Base-by-base conservation (phyloP, 2,797 vertebrate genomes). In the Valencia hispanica region DNA sequence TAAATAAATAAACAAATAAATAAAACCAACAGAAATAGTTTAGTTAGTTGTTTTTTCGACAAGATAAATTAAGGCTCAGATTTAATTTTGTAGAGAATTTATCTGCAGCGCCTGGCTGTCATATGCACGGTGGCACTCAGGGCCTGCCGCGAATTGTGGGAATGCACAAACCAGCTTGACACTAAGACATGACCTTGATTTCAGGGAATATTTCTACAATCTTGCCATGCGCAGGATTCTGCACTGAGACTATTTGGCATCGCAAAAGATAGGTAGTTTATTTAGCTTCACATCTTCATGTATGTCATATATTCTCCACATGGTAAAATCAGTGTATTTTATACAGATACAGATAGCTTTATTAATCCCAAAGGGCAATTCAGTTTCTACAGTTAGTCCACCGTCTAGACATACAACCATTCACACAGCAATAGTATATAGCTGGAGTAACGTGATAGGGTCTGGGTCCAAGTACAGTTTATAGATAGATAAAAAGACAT, bases 251-350 rank as follows among this genome's bases (percentile, higher is more conserved):
- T 73, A 57, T 80, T 50, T 72, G 76, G 78, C 82, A 85, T 79
- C 70, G 70, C 73, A 75, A 72, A 81, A 68, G 51, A 75, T 76
- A 75, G 78, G 82, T 83, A 83, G 84, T 79, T 79, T 48, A 39
- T 59, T 84, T 81, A 74, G 77, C 63, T 2, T n/a, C 39, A 72
- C 80, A 71, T 84, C 55, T 74, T 69, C 57, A 22, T n/a, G 22
- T 41, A 39, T 20, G 34, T 45, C 77, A 79, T 78, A 82, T 88
- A 82, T 84, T 82, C 48, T 14, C 70, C 84, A 66, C 81, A 84
- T 55, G 75, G 85, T 84, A 82, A 84, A 86, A 87, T 83, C 79
- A 72, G n/a, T n/a, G n/a, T n/a, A 79, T 80, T 70, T 85, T 66
- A 81, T n/a, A n/a, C n/a, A n/a, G n/a, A n/a, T n/a, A n/a, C n/a